These are phyloP conservation scores for Cromileptes altivelis DNA, from an alignment of 2,113 vertebrate species.

Conservation along the genomic window DNA sequence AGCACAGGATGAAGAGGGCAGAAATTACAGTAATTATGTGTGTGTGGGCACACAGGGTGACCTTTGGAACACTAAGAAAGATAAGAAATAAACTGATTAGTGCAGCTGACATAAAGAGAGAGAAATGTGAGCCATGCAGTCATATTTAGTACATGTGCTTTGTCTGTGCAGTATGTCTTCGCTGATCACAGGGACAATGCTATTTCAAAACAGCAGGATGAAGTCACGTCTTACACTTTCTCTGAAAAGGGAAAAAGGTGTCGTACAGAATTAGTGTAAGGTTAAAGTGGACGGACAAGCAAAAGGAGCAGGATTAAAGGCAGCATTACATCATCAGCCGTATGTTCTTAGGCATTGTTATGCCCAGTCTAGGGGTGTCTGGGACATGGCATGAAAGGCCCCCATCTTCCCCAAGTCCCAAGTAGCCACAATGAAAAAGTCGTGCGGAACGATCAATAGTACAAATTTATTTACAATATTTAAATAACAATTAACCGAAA, in stretches of 20 bases:
- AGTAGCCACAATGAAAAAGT: no score
- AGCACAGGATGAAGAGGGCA: not conserved
- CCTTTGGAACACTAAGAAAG: not conserved
- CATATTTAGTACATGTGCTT: not conserved
- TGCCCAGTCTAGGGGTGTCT: no score
- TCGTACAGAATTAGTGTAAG: not conserved
- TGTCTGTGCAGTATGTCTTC: not conserved
- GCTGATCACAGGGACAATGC: not conserved
- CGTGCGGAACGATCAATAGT: no score
- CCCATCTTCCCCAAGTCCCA: no score
- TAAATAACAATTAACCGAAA: no score
- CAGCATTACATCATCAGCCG: not conserved
- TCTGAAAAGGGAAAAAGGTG: not conserved
- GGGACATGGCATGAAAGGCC: no score
- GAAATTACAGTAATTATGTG: not conserved
- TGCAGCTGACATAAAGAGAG: not conserved
- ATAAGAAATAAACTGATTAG: not conserved
- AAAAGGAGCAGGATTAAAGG: conserved; percentile 6
- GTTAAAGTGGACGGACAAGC: not conserved
- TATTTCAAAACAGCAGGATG: not conserved
- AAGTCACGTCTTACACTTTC: not conserved
- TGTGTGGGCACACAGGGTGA: not conserved
- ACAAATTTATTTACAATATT: no score
- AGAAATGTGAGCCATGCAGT: not conserved
- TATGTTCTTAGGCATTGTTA: not conserved